phyloP scores from a whole-genome alignment of 2,888 invertebrate genomes.

The Lymantria dispar region DNA sequence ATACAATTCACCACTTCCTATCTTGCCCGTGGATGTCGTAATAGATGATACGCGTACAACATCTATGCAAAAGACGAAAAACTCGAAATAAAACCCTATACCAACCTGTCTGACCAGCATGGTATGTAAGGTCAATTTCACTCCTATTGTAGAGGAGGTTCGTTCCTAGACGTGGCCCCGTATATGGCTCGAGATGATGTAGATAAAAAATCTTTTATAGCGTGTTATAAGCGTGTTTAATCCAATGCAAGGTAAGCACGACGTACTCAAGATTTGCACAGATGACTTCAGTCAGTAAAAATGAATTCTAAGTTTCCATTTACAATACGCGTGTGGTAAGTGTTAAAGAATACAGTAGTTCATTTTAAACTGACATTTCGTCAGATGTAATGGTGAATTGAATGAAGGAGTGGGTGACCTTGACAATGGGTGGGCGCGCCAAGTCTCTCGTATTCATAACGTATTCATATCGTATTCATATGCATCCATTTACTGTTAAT shows the following conservation, averaged over 20 bases:
- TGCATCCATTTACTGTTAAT: background rate
- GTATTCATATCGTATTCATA: background rate
- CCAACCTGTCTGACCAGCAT: no score
- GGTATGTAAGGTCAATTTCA: no score
- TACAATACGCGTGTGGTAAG: slow-evolving; percentile 18
- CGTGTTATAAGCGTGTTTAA: slow-evolving; percentile 13
- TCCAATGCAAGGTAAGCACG: slow-evolving; percentile 36
- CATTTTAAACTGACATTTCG: slow-evolving; percentile 38
- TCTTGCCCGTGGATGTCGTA: no score
- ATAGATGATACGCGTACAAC: no score
- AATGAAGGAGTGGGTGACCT: slow-evolving; percentile 53
- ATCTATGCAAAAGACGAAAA: no score
- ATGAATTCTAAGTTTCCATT: slow-evolving; percentile 36
- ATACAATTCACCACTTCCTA: no score
- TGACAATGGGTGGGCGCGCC: slow-evolving; percentile 57
- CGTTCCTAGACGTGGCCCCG: no score
- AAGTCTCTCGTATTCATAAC: slow-evolving; percentile 32
- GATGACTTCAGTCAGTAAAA: slow-evolving; percentile 29
- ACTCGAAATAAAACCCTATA: no score
- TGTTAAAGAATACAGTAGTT: slow-evolving; percentile 35
- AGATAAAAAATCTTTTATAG: no score
- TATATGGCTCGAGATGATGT: no score
- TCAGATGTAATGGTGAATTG: slow-evolving; percentile 27
- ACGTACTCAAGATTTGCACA: slow-evolving; percentile 36
- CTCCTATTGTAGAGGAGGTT: no score